A percentile compares a stretch with the other conserved stretches of the same genome.
phyloP scores from a whole-genome alignment of 2,888 invertebrate genomes.

The Colletes collaris region DNA sequence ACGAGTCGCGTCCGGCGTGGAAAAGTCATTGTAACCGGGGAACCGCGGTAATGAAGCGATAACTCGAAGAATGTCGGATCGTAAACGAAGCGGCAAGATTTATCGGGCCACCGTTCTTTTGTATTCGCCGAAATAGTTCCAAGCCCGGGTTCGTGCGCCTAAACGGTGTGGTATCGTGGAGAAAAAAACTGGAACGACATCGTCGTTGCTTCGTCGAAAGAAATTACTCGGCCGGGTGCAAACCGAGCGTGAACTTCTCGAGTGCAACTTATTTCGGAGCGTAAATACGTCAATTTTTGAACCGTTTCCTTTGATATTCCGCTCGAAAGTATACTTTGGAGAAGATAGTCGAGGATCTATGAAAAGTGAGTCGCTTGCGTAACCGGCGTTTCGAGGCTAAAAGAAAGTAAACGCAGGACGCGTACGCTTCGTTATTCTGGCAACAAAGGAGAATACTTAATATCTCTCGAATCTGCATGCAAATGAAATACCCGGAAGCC shows the following conservation, averaged over 20 bases:
- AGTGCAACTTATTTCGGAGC: slow-evolving; percentile 9
- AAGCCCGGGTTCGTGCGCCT: not conserved
- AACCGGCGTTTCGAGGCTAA: too few species aligned
- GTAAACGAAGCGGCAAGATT: slow-evolving; percentile 44
- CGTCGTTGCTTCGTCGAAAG: slow-evolving; percentile 24
- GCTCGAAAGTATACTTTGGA: too few species aligned
- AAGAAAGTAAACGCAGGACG: not conserved
- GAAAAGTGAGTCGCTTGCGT: too few species aligned
- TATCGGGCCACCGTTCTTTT: slow-evolving; percentile 21
- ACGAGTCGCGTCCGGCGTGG: not conserved
- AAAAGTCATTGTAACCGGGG: slow-evolving; percentile 22
- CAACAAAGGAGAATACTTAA: slow-evolving; percentile 34
- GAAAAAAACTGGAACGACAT: not conserved
- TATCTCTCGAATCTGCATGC: slow-evolving; percentile 40
- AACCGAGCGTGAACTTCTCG: slow-evolving; percentile 4
- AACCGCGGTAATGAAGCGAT: slow-evolving; percentile 31
- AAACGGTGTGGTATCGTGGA: not conserved
- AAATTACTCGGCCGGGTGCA: slow-evolving; percentile 19
- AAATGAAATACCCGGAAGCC: slow-evolving; percentile 42
- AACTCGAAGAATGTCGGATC: slow-evolving; percentile 36
- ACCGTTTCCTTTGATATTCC: too few species aligned
- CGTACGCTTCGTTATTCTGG: slow-evolving; percentile 3
- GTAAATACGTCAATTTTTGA: too few species aligned
- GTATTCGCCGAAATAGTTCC: slow-evolving; percentile 12
- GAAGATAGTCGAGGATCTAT: too few species aligned